Evolutionary conservation across 2,113 vertebrate species (phyloP).

Genomic region (Laticauda colubrina): DNA sequence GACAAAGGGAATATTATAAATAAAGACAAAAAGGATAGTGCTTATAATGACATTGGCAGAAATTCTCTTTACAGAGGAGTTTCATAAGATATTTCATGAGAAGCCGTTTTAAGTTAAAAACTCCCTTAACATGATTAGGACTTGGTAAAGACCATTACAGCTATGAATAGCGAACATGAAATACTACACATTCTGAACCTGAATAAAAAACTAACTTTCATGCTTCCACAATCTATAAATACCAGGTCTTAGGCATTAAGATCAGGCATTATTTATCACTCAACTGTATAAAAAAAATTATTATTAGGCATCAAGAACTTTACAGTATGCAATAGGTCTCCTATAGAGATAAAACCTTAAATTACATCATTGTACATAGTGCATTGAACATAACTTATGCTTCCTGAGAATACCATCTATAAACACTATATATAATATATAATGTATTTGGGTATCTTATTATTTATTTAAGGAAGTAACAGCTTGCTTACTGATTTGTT

Average conservation of each 20-base stretch:
- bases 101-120: background rate
- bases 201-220: background rate
- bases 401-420: background rate
- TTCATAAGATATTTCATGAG: background rate
- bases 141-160: background rate
- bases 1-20: slow-evolving; percentile 7
- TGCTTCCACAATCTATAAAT: background rate
- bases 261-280: slow-evolving; percentile 2
- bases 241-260: background rate
- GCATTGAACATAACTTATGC: background rate
- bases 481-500: background rate
- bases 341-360: slow-evolving; percentile 2
- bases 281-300: background rate
- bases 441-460: background rate
- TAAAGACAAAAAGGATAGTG: background rate
- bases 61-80: background rate
- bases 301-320: background rate
- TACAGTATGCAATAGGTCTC: background rate
- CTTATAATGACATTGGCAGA: background rate
- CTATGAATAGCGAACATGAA: background rate
- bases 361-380: background rate
- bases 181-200: background rate
- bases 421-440: background rate
- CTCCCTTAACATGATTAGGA: background rate
- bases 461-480: slow-evolving; percentile 10